These are phyloP conservation scores for Cottoperca gobio DNA, from an alignment of 2,797 vertebrate genomes.

Conservation along the genomic window DNA sequence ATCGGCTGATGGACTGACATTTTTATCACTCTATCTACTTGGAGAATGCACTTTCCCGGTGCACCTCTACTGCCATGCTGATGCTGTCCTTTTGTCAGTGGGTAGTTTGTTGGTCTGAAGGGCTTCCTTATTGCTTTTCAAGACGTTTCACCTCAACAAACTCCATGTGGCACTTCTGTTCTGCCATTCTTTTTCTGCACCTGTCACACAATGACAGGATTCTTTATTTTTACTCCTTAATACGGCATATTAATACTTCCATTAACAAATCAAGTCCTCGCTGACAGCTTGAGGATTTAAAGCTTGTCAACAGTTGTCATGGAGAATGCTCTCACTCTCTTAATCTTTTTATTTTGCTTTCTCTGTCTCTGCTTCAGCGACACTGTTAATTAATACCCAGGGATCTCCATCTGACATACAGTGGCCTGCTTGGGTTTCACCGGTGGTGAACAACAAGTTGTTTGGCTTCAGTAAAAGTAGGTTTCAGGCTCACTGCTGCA, in stretches of 20 bases:
- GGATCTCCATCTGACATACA: slow-evolving; percentile 45
- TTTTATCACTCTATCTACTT: neutral
- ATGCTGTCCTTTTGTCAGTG: neutral
- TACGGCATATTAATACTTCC: slow-evolving; percentile 67
- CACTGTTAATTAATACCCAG: slow-evolving; percentile 66
- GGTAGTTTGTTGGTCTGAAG: neutral
- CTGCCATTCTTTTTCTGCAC: slow-evolving; percentile 49
- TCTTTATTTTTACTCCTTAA: slow-evolving; percentile 73
- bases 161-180: slow-evolving; percentile 26
- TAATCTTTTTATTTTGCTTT: slow-evolving; percentile 22
- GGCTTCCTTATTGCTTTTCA: neutral
- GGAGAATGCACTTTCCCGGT: neutral
- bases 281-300: slow-evolving; percentile 75
- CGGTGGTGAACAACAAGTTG: slow-evolving; percentile 49
- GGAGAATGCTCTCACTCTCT: slow-evolving; percentile 23
- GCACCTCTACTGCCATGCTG: neutral
- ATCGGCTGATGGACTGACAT: slow-evolving; percentile 8
- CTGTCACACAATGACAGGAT: slow-evolving; percentile 59
- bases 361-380: slow-evolving; percentile 21
- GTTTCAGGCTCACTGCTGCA: slow-evolving; percentile 46
- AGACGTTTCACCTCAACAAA: slow-evolving; percentile 18
- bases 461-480: slow-evolving; percentile 56
- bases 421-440: slow-evolving; percentile 63
- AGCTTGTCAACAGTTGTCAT: slow-evolving; percentile 68
- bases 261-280: slow-evolving; percentile 64